Conservation (phyloP, 1,140 invertebrate species). For the Melitaea cinxia region DNA sequence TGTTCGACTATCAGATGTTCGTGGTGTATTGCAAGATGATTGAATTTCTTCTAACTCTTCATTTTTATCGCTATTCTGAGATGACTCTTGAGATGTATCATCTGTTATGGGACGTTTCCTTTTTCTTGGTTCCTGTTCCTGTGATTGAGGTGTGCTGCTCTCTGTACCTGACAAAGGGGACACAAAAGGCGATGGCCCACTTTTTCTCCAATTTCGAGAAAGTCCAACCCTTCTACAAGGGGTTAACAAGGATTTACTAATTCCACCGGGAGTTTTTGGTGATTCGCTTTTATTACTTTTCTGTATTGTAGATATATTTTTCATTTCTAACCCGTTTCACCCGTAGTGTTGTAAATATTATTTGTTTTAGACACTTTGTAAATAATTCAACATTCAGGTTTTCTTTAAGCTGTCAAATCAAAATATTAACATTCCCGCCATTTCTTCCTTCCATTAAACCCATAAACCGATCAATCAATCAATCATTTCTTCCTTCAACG, state of each 20-base stretch:
- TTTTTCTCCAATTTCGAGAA: slow-evolving; percentile 67
- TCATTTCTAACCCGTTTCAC: slow-evolving; percentile 16
- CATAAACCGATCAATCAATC: too few species aligned
- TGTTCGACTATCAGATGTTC: slow-evolving; percentile 49
- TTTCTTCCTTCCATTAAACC: slow-evolving; percentile 9
- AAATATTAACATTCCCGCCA: slow-evolving; percentile 28
- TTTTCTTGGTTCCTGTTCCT: slow-evolving; percentile 44
- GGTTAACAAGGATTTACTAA: slow-evolving; percentile 69
- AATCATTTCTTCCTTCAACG: too few species aligned
- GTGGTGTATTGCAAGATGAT: slow-evolving; percentile 14
- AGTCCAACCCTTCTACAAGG: slow-evolving; percentile 69
- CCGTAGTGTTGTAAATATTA: slow-evolving; percentile 2
- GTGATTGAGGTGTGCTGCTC: slow-evolving; percentile 26
- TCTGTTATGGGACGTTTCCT: slow-evolving; percentile 28
- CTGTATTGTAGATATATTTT: slow-evolving; percentile 26
- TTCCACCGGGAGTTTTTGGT: slow-evolving; percentile 72
- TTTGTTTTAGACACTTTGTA: slow-evolving; percentile 4
- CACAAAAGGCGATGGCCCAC: slow-evolving; percentile 63
- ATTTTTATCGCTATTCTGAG: background rate
- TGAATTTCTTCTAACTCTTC: background rate
- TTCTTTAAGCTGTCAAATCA: slow-evolving; percentile 21
- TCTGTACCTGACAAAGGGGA: slow-evolving; percentile 53
- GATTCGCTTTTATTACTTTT: slow-evolving; percentile 51
- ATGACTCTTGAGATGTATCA: slow-evolving; percentile 13
- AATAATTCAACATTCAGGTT: background rate